A percentile compares a stretch with the other conserved stretches of the same genome.
These are phyloP conservation scores for Butorides virescens DNA, from an alignment of 2,113 vertebrate species.

Conservation along the genomic window DNA sequence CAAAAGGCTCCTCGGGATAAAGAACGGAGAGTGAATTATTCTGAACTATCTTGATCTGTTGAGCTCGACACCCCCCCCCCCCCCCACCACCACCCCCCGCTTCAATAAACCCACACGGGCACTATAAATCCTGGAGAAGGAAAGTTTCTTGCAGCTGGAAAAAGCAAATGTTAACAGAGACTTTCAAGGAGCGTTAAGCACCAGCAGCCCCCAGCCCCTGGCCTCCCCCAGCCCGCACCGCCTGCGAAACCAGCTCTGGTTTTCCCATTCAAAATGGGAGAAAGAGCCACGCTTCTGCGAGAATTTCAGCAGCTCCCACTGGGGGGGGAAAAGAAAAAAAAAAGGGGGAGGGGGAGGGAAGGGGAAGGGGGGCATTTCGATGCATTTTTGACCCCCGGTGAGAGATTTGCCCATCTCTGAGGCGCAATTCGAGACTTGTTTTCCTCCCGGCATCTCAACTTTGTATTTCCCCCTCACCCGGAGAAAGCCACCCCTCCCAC, in stretches of 20 bases:
- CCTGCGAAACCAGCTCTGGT: background rate
- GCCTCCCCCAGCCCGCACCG: background rate
- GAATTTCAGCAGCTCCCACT: slow-evolving; percentile 28
- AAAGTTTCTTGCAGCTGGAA: slow-evolving; percentile 73
- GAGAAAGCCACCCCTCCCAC: slow-evolving; percentile 30
- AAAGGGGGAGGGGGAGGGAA: too few relatives aligned
- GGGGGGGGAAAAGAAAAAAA: background rate
- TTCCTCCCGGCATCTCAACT: slow-evolving; percentile 67
- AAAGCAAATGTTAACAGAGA: background rate
- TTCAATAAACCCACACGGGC: background rate
- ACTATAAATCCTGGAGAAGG: slow-evolving; percentile 39
- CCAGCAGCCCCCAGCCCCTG: background rate
- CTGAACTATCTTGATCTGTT: slow-evolving; percentile 47
- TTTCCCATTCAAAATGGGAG: slow-evolving; percentile 46
- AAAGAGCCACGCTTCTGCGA: slow-evolving; percentile 42
- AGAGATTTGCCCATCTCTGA: background rate
- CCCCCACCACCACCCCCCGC: background rate
- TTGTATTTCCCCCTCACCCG: slow-evolving; percentile 60
- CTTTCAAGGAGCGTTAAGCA: background rate
- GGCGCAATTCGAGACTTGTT: slow-evolving; percentile 24
- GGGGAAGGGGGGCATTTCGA: background rate
- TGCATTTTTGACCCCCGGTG: background rate
- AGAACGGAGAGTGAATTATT: background rate
- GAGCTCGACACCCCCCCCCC: background rate
- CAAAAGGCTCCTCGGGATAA: background rate